Conservation (phyloP, 2,888 invertebrate genomes). For the Pterobdella sp. region DNA sequence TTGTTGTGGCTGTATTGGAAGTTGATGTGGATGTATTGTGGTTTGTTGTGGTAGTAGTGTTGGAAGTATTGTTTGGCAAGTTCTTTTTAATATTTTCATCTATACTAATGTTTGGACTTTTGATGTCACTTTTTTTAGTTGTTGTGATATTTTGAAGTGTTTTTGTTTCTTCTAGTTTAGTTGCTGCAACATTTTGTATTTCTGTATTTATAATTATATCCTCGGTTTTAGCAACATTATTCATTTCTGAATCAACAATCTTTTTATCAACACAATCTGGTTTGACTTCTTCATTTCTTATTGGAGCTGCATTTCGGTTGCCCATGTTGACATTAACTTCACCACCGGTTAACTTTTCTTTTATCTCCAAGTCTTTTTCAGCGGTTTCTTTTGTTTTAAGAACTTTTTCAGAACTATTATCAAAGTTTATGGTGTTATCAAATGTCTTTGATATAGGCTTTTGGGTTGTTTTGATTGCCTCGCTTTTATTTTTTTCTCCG, state of each 20-base stretch:
- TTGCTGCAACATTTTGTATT: neutral
- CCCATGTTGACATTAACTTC: neutral
- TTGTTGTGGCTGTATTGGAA: neutral
- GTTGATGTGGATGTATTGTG: neutral
- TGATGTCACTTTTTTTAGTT: neutral
- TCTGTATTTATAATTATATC: neutral
- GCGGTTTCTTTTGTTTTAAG: too few relatives aligned
- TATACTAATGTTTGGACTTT: neutral
- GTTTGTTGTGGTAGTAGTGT: neutral
- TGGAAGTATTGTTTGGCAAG: neutral
- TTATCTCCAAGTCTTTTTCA: neutral
- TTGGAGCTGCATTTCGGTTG: neutral
- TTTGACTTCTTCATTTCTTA: neutral
- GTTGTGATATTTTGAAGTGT: neutral
- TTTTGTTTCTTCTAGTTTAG: neutral
- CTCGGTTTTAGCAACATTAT: too few relatives aligned
- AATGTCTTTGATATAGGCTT: neutral
- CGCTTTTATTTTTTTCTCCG: conserved; percentile 1
- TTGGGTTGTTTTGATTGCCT: neutral
- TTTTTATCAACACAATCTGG: neutral
- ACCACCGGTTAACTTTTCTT: neutral
- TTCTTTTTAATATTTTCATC: neutral
- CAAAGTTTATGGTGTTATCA: neutral
- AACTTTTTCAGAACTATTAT: neutral
- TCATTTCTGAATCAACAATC: neutral